These are phyloP conservation scores for Cyprinus carpio DNA, from an alignment of 2,113 vertebrate genomes.

Conservation along the genomic window DNA sequence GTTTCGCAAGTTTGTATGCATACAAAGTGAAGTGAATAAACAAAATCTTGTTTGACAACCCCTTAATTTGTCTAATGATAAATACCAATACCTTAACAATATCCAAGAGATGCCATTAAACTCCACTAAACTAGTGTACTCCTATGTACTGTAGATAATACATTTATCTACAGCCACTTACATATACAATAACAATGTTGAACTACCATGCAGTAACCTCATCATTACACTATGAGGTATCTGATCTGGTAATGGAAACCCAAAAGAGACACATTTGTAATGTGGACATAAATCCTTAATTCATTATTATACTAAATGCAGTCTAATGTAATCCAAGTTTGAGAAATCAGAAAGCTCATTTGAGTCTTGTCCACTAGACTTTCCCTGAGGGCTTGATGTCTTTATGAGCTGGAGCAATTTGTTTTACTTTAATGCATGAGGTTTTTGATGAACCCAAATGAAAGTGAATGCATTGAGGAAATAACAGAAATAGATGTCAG, in stretches of 20 bases:
- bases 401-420: slow-evolving; percentile 5
- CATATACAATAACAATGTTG: background rate
- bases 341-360: slow-evolving; percentile 13
- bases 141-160: background rate
- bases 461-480: background rate
- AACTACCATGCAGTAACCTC: background rate
- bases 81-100: background rate
- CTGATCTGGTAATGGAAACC: background rate
- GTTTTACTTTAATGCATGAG: background rate
- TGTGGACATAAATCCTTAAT: background rate
- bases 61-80: background rate
- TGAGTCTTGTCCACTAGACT: background rate
- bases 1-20: background rate
- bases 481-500: slow-evolving; percentile 8
- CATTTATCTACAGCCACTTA: background rate
- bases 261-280: background rate
- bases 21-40: background rate
- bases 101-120: background rate
- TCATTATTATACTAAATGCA: background rate
- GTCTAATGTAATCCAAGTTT: background rate
- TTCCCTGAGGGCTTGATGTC: slow-evolving; percentile 8
- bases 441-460: slow-evolving; percentile 17
- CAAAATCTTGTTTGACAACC: background rate
- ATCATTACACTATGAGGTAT: background rate
- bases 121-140: background rate